These are phyloP conservation scores for Zapornia atra DNA, from an alignment of 2,113 vertebrate genomes.

Conservation along the genomic window DNA sequence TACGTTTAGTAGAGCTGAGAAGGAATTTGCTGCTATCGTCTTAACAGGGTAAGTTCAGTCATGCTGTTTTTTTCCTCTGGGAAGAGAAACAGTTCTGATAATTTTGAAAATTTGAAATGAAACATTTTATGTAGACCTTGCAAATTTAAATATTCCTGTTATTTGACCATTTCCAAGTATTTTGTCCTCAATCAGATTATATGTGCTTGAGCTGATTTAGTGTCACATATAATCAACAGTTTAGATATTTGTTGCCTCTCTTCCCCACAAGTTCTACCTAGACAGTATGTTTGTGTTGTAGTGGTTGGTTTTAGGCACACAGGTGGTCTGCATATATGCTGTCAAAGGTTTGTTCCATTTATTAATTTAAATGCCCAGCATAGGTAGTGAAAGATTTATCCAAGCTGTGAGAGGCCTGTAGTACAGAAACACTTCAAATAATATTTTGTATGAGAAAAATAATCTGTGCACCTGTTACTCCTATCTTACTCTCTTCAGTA, in stretches of 20 bases:
- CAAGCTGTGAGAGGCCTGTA: neutral
- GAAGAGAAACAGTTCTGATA: neutral
- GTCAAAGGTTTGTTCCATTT: neutral
- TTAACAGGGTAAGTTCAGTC: neutral
- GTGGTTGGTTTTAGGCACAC: neutral
- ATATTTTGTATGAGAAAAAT: neutral
- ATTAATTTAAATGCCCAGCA: neutral
- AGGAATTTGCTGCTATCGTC: neutral
- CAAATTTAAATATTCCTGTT: neutral
- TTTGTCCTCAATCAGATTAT: neutral
- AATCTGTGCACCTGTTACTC: neutral
- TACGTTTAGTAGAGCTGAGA: neutral
- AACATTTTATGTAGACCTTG: neutral
- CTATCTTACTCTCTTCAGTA: neutral
- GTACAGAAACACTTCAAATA: neutral
- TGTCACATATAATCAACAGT: neutral
- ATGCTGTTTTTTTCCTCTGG: neutral
- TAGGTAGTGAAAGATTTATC: neutral
- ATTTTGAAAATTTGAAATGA: neutral
- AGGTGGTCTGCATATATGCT: neutral
- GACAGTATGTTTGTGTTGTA: neutral
- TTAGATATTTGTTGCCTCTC: neutral
- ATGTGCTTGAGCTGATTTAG: neutral
- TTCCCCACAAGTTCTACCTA: neutral
- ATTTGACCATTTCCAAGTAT: neutral